These are phyloP conservation scores for Bradypus variegatus DNA, from an alignment of 2,797 vertebrate genomes.

Conservation along the genomic window DNA sequence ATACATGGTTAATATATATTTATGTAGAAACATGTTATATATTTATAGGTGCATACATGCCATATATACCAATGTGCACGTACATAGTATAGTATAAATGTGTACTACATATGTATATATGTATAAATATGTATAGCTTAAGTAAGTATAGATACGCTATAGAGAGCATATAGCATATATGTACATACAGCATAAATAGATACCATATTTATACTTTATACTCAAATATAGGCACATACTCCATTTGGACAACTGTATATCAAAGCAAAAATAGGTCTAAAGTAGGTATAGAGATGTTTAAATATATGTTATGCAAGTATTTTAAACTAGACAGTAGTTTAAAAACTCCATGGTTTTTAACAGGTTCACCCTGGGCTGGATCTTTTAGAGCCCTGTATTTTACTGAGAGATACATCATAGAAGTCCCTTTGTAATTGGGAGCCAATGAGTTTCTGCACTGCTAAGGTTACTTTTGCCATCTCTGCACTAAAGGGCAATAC, in stretches of 20 bases:
- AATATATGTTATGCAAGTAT: neutral
- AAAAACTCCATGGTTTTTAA: neutral
- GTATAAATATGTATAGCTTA: too few species aligned
- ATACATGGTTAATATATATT: neutral
- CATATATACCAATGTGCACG: neutral
- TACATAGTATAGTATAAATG: neutral
- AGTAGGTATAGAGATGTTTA: neutral
- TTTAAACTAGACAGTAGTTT: neutral
- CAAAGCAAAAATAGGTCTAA: neutral
- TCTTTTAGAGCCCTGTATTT: neutral
- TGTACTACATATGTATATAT: neutral
- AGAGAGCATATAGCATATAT: neutral
- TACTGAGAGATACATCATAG: neutral
- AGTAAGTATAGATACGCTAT: too few species aligned
- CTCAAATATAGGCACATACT: neutral
- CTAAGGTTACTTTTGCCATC: neutral
- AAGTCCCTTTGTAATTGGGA: neutral
- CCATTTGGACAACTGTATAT: neutral
- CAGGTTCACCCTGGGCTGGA: neutral
- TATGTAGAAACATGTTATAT: neutral
- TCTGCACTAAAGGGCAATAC: neutral
- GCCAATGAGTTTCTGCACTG: neutral
- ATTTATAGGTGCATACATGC: neutral
- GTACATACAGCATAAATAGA: neutral
- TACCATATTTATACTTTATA: neutral